Base-by-base conservation (phyloP, 2,888 invertebrate genomes). In the Pinctada fucata region DNA sequence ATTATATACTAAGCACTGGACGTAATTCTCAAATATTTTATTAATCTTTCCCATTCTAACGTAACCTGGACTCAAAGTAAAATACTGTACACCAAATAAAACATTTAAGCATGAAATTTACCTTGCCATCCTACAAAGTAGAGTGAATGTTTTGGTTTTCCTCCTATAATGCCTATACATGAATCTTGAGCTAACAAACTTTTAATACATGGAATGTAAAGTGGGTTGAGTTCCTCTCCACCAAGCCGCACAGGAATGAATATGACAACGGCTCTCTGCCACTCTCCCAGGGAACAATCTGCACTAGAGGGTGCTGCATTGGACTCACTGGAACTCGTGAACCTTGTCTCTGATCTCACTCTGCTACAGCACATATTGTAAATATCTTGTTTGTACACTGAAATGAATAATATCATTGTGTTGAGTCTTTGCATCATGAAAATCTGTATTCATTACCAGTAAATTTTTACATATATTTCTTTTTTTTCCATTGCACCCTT, bases 81-180 rank as follows among this genome's bases (percentile, higher is more conserved):
- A 31, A 31, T 31, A 31, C 31, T 65, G 65, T 65, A 5, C 65
- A 65, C 31, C 65, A 31, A 31, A 31, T 31, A 31, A 31, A 31
- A 31, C 31, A 31, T 31, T 31, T 31, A 31, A 31, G 31, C 31
- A 31, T 31, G 31, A 31, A 31, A 75, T 71, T 81, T 87, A 95
- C 95, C 95, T 94, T 97, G 97, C 92, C 96, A 97, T 71, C 98
- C 98, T 82, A 98, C 95, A 93, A 98, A 97, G 93, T 97, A 98
- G 58, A 98, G 93, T 16, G 98, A 97, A 94, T 97, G 97, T 91
- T 96, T 96, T 0, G 98, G 98, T 87, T 96, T 94, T 13, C 98
- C 98, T 5, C 98, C 98, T 89, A 98, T 97, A 73, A 98, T 95
- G 47, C 98, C 98, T 88, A 98, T 95, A 89, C 97, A 97, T 88